Evolutionary conservation across 2,888 invertebrate species (phyloP).

Genomic region (Nymphalis urticae): DNA sequence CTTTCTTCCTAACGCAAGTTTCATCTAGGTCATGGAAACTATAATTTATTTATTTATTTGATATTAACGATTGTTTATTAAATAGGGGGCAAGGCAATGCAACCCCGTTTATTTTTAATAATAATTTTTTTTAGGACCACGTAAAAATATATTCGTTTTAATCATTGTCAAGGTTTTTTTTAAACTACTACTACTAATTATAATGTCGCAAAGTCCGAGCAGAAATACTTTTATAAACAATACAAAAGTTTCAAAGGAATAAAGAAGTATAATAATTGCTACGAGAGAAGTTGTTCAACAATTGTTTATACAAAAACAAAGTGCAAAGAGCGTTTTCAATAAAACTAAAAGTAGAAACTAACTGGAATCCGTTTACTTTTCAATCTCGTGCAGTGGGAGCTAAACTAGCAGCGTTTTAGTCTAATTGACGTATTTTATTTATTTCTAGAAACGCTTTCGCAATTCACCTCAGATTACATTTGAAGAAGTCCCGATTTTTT

Average conservation of each 20-base stretch:
- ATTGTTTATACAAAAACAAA: conserved; percentile 15
- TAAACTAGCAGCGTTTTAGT: conserved; percentile 5
- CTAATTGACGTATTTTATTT: conserved; percentile 14
- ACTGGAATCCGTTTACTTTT: conserved; percentile 8
- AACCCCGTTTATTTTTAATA: too few relatives aligned
- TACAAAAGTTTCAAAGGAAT: neutral
- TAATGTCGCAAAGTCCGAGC: too few relatives aligned
- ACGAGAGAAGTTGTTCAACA: conserved; percentile 6
- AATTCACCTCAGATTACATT: neutral
- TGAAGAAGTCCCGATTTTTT: neutral
- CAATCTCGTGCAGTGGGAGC: neutral
- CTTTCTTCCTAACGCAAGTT: too few relatives aligned
- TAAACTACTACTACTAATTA: too few relatives aligned
- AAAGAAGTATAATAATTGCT: conserved; percentile 5
- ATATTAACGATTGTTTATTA: too few relatives aligned
- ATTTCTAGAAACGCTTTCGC: neutral
- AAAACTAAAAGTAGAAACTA: conserved; percentile 1
- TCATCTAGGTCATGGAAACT: too few relatives aligned
- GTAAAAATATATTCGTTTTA: too few relatives aligned
- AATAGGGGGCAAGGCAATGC: too few relatives aligned
- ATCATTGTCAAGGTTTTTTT: too few relatives aligned
- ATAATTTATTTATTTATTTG: too few relatives aligned
- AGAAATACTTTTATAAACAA: neutral
- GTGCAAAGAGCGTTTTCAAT: conserved; percentile 8
- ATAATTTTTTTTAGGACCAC: too few relatives aligned